phyloP scores from a whole-genome alignment of 64 coral and sea anemone species.

The Stichodactyla helianthus region DNA sequence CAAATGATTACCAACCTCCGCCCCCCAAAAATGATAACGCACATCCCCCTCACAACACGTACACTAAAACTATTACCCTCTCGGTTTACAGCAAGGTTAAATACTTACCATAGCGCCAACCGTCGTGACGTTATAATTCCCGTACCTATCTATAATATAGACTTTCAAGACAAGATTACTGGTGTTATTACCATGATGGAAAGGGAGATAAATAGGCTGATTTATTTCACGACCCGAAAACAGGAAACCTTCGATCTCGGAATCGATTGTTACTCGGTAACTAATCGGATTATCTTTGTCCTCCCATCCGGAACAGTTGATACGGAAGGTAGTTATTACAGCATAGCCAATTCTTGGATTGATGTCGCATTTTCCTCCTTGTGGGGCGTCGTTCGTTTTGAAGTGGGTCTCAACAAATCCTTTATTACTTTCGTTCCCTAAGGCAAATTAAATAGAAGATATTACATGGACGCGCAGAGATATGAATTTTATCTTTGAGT shows the following conservation, averaged over 20 bases:
- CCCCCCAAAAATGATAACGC: no score
- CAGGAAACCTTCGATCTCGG: not conserved
- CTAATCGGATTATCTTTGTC: conserved; percentile 35
- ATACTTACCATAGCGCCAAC: not conserved
- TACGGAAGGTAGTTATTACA: conserved; percentile 26
- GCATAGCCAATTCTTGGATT: conserved; percentile 21
- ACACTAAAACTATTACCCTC: no score
- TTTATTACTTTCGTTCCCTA: conserved; percentile 1
- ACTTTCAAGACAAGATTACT: not conserved
- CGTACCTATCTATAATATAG: not conserved
- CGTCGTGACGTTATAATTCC: not conserved
- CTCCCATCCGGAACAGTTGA: conserved; percentile 51
- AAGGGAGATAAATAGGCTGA: not conserved
- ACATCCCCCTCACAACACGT: no score
- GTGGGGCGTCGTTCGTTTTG: conserved; percentile 40
- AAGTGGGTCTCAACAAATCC: conserved; percentile 20
- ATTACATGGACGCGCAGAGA: no score
- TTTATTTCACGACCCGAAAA: not conserved
- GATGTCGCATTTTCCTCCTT: conserved; percentile 35
- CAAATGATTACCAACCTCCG: no score
- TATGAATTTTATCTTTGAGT: no score
- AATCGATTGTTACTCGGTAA: conserved; percentile 24
- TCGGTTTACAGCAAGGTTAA: no score
- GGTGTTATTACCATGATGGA: not conserved
- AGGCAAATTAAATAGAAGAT: not conserved